A percentile compares a stretch with the other conserved stretches of the same genome.
phyloP scores from a whole-genome alignment of 2,113 vertebrate genomes.

The Lampris megalopsis region DNA sequence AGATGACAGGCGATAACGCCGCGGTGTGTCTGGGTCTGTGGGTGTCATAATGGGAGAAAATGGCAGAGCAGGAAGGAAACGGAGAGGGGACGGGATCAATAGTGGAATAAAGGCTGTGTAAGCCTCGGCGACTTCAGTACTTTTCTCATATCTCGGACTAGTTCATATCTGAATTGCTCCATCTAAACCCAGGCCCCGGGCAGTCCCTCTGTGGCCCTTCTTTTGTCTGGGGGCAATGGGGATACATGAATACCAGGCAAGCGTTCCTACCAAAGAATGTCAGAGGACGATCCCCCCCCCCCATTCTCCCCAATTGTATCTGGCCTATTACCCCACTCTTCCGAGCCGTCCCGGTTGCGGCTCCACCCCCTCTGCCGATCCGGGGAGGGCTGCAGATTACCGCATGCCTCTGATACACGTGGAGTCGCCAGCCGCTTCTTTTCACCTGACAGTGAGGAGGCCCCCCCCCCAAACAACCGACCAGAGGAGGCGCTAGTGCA shows the following conservation, averaged over 20 bases:
- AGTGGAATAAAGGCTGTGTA: conserved; percentile 56
- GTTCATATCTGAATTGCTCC: conserved; percentile 59
- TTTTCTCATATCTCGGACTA: conserved; percentile 53
- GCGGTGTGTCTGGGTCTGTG: conserved; percentile 15
- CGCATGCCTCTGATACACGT: too few species aligned
- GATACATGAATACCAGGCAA: conserved; percentile 24
- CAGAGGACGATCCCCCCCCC: too few species aligned
- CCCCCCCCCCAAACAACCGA: too few species aligned
- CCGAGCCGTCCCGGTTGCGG: too few species aligned
- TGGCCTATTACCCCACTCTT: too few species aligned
- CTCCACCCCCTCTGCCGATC: too few species aligned
- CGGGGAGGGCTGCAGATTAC: too few species aligned
- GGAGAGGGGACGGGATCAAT: conserved; percentile 62
- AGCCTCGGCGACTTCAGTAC: conserved; percentile 46
- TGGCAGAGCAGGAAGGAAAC: conserved; percentile 38
- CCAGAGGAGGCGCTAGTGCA: too few species aligned
- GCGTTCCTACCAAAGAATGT: conserved; percentile 14
- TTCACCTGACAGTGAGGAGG: too few species aligned
- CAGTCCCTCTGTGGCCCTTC: conserved; percentile 24
- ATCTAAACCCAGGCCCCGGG: conserved; percentile 56
- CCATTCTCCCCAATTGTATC: too few species aligned
- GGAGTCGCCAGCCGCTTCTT: too few species aligned
- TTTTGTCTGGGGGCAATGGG: conserved; percentile 40
- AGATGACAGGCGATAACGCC: conserved; percentile 18
- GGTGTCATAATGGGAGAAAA: conserved; percentile 34